Evolutionary conservation across 2,113 vertebrate species (phyloP).

Genomic region (Grus americana): DNA sequence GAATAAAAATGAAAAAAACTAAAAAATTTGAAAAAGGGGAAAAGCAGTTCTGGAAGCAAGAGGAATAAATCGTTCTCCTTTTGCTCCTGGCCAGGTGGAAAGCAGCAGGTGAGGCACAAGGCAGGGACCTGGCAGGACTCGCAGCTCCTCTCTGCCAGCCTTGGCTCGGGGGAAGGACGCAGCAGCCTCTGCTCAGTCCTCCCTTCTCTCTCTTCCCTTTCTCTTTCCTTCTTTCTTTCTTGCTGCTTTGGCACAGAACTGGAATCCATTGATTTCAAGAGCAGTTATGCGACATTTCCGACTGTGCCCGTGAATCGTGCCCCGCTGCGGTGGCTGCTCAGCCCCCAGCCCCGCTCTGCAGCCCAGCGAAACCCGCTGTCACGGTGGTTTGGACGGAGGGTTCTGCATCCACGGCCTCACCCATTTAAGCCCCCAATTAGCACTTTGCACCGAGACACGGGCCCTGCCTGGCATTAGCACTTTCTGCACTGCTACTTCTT

Average conservation of each 20-base stretch:
- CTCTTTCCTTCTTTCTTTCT: not conserved
- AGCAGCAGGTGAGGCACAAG: not conserved
- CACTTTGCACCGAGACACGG: not conserved
- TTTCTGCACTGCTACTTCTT: not conserved
- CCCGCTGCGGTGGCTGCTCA: rapidly evolving
- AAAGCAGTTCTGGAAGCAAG: not conserved
- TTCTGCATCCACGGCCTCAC: not conserved
- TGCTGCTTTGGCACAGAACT: not conserved
- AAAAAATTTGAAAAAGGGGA: not conserved
- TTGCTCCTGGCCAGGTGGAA: not conserved
- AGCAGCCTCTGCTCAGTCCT: not conserved
- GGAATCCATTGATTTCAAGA: rapidly evolving
- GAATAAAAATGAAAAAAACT: not conserved
- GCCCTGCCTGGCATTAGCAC: not conserved
- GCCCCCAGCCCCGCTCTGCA: not conserved
- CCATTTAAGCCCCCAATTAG: not conserved
- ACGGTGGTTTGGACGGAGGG: not conserved
- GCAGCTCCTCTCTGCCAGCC: not conserved
- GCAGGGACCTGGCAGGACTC: not conserved
- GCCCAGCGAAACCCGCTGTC: not conserved
- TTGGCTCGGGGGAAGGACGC: not conserved
- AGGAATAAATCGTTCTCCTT: not conserved
- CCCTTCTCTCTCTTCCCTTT: not conserved
- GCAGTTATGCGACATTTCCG: not conserved
- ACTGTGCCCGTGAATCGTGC: rapidly evolving